These are phyloP conservation scores for Mirounga angustirostris DNA, from an alignment of 2,113 vertebrate genomes.

Conservation along the genomic window DNA sequence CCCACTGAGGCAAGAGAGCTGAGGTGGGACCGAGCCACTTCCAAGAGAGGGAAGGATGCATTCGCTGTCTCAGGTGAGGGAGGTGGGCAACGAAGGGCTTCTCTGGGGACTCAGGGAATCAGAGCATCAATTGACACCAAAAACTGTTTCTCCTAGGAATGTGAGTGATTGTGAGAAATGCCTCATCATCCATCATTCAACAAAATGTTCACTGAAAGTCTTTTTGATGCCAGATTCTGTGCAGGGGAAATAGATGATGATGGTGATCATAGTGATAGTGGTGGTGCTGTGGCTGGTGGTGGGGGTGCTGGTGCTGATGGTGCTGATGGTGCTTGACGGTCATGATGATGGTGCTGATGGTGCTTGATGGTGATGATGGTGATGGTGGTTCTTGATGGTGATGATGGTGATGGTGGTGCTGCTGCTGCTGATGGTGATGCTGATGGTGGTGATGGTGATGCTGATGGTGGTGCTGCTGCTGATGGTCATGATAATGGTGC, in stretches of 20 bases:
- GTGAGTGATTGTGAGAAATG: neutral
- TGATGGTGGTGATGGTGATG: neutral
- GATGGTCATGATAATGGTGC: fast-evolving
- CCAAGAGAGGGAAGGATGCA: neutral
- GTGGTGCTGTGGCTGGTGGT: neutral
- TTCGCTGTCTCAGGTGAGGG: neutral
- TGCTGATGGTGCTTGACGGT: no score
- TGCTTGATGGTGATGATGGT: fast-evolving
- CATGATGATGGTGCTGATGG: neutral
- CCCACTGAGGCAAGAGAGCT: neutral
- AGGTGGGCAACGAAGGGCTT: neutral
- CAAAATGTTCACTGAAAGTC: neutral
- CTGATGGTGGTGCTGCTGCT: neutral
- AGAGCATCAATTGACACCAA: neutral
- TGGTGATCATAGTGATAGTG: neutral
- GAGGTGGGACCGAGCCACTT: neutral
- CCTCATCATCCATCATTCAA: neutral
- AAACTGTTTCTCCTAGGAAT: neutral
- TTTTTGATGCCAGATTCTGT: neutral
- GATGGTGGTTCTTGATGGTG: fast-evolving
- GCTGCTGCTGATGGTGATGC: neutral
- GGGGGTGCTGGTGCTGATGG: neutral
- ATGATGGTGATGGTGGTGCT: neutral
- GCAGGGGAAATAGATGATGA: neutral
- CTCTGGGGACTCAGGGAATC: neutral